phyloP scores from a whole-genome alignment of 2,888 invertebrate genomes.

The Pimpla rufipes region DNA sequence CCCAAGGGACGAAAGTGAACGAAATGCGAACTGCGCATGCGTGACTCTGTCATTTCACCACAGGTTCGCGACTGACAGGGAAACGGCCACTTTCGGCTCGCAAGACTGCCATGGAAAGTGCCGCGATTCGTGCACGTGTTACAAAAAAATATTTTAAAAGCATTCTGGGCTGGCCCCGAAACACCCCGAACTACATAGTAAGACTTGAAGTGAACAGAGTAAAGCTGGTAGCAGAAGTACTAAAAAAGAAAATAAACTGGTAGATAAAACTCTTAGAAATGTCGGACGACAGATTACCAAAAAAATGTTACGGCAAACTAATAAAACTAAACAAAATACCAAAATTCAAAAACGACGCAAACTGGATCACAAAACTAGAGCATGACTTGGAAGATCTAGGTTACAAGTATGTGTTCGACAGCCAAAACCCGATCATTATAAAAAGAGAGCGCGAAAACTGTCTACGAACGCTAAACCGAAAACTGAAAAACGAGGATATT shows the following conservation, averaged over 20 bases:
- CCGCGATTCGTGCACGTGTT: too few species aligned
- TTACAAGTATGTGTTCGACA: background rate
- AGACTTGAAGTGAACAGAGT: background rate
- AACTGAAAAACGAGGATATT: background rate
- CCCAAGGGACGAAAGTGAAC: too few species aligned
- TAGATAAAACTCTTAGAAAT: background rate
- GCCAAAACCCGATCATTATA: background rate
- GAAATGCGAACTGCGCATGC: too few species aligned
- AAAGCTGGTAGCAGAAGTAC: background rate
- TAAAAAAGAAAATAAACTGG: background rate
- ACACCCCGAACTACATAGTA: background rate
- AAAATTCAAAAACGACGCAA: background rate
- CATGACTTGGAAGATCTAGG: background rate
- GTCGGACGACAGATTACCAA: background rate
- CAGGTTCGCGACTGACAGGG: too few species aligned
- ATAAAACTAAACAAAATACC: background rate
- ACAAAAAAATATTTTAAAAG: too few species aligned
- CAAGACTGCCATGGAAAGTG: too few species aligned
- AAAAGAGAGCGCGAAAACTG: background rate
- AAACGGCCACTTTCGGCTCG: too few species aligned
- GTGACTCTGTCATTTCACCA: too few species aligned
- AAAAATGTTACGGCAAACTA: conserved; percentile 7
- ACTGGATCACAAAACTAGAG: conserved; percentile 7
- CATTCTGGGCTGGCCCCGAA: background rate
- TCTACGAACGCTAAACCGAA: background rate